Conservation (phyloP, 1,140 invertebrate species). For the Pachypeltis micranthus region DNA sequence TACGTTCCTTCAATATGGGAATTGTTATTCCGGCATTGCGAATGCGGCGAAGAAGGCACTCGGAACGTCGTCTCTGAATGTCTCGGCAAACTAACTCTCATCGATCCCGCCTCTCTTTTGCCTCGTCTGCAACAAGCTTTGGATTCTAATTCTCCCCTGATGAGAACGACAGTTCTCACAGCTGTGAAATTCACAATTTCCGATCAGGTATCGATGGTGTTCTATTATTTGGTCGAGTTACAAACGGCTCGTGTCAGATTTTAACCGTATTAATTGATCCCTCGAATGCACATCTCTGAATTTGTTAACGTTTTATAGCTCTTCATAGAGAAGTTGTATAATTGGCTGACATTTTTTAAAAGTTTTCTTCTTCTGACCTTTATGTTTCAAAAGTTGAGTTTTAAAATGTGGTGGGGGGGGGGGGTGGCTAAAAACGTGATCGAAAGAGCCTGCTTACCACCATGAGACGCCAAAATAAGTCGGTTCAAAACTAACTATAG, state of each 20-base stretch:
- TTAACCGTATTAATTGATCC: no score
- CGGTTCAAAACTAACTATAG: no score
- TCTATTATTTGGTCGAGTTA: slow-evolving; percentile 15
- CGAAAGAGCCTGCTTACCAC: no score
- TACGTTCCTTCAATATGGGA: slow-evolving; percentile 83
- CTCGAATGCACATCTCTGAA: no score
- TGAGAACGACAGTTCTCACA: slow-evolving; percentile 93
- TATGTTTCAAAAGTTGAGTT: no score
- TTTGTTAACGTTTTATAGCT: no score
- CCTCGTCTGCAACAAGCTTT: slow-evolving; percentile 68
- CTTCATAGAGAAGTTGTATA: no score
- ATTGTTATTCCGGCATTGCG: slow-evolving; percentile 82
- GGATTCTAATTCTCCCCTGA: slow-evolving; percentile 65
- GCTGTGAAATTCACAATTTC: slow-evolving; percentile 97
- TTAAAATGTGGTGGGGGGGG: no score
- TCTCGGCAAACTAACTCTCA: slow-evolving; percentile 90
- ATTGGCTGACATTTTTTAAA: no score
- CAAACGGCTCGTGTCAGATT: neutral
- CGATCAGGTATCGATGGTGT: slow-evolving; percentile 64
- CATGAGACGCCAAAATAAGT: no score
- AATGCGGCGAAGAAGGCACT: slow-evolving; percentile 92
- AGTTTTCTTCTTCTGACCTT: no score
- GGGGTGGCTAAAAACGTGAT: no score
- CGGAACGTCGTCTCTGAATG: slow-evolving; percentile 98
- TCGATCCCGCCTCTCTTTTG: slow-evolving; percentile 73